Conservation (phyloP, 1,140 invertebrate genomes). For the Philotrypesis tridentata region DNA sequence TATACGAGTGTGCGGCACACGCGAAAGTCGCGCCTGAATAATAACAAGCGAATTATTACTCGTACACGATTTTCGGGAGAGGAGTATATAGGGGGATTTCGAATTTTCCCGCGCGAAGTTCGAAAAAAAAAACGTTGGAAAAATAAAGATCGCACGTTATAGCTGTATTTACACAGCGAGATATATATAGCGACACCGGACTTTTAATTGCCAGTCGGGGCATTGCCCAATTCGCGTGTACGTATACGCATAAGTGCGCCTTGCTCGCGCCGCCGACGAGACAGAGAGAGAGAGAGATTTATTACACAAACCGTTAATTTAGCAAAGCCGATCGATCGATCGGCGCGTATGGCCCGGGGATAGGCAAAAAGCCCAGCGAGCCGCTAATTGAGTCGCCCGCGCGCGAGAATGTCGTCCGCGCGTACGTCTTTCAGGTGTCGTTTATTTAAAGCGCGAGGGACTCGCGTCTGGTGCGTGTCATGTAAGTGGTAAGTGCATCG, state of each 20-base stretch:
- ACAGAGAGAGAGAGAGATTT: not conserved
- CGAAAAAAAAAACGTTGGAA: not conserved
- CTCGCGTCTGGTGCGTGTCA: too few species aligned
- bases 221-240: constrained; percentile 20
- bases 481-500: too few species aligned
- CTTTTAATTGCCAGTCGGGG: constrained; percentile 11
- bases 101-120: not conserved
- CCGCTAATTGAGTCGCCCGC: constrained; percentile 41
- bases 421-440: not conserved
- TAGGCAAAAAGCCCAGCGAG: constrained; percentile 15
- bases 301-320: not conserved
- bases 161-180: too few species aligned
- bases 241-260: too few species aligned
- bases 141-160: too few species aligned
- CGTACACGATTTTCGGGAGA: too few species aligned
- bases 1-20: not conserved
- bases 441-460: not conserved
- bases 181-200: not conserved
- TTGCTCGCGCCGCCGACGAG: too few species aligned
- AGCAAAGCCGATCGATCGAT: not conserved
- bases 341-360: not conserved
- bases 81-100: not conserved
- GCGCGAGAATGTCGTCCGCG: constrained; percentile 16
- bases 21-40: constrained; percentile 48
- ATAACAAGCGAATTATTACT: constrained; percentile 43